A percentile compares a stretch with the other conserved stretches of the same genome.
Evolutionary conservation across 2,888 invertebrate species (phyloP).

Genomic region (Stenodema calcarata): DNA sequence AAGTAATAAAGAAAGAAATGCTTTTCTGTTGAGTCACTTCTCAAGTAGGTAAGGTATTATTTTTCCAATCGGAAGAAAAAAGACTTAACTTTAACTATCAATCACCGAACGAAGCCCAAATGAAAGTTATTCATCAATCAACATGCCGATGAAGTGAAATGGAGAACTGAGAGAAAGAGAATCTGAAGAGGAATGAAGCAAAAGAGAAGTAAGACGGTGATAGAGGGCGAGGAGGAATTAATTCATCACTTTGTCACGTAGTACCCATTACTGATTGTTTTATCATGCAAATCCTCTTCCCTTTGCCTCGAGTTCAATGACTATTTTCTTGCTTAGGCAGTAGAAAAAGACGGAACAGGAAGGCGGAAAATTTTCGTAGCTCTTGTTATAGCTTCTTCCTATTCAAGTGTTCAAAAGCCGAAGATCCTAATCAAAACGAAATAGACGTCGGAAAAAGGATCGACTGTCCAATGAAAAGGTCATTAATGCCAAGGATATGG

Average conservation of each 20-base stretch:
- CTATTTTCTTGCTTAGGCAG: constrained; percentile 3
- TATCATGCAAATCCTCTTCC: constrained; percentile 33
- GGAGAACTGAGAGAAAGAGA: constrained; percentile 17
- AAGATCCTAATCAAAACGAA: constrained; percentile 40
- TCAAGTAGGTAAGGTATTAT: background rate
- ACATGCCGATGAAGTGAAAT: constrained; percentile 2
- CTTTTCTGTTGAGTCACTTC: no score
- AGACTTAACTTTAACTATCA: background rate
- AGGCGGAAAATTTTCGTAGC: constrained; percentile 13
- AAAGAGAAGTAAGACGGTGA: background rate
- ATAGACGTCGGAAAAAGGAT: constrained; percentile 22
- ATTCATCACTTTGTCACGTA: constrained; percentile 42
- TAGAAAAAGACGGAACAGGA: background rate
- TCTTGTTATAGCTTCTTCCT: constrained; percentile 37
- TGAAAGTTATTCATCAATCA: constrained; percentile 37
- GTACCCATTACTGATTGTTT: constrained; percentile 37
- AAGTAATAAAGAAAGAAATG: no score
- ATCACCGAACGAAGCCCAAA: background rate
- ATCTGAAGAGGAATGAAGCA: background rate
- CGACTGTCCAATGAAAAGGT: background rate
- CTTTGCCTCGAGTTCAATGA: constrained; percentile 16
- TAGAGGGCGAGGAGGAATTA: constrained; percentile 8
- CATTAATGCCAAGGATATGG: constrained; percentile 7
- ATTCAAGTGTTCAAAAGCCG: constrained; percentile 30
- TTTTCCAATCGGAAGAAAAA: background rate